phyloP scores from a whole-genome alignment of 2,888 invertebrate species.

The Drosophila ezoana region DNA sequence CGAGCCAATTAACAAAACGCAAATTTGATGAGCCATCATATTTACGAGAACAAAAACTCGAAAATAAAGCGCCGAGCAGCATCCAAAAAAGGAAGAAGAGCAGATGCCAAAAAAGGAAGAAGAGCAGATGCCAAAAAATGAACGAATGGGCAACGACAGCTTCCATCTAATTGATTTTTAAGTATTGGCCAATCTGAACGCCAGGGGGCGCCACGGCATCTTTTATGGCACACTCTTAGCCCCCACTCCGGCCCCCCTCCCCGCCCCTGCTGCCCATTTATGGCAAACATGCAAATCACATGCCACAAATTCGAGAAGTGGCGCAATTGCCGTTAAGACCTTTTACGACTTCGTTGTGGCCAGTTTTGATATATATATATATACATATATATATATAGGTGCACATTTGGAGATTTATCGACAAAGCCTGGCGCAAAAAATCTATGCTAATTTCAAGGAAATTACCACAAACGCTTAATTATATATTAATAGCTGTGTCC shows the following conservation, averaged over 20 bases:
- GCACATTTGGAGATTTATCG: conserved; percentile 22
- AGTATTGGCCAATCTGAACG: conserved; percentile 44
- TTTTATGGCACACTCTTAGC: conserved; percentile 38
- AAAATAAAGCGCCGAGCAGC: conserved; percentile 18
- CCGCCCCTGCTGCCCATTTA: conserved; percentile 37
- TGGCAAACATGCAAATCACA: conserved; percentile 68
- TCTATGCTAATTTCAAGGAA: conserved; percentile 68
- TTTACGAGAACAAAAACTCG: conserved; percentile 11
- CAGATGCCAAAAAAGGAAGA: conserved; percentile 9
- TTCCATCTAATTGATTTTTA: conserved; percentile 63
- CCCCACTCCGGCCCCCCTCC: conserved; percentile 2
- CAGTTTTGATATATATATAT: conserved; percentile 14
- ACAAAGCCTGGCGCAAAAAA: conserved; percentile 51
- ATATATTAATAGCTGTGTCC: conserved; percentile 38
- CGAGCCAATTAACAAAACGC: conserved; percentile 58
- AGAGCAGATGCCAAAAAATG: conserved; percentile 13
- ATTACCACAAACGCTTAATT: conserved; percentile 55
- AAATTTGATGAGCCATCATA: conserved; percentile 62
- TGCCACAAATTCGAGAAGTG: conserved; percentile 54
- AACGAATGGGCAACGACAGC: conserved; percentile 45
- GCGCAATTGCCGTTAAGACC: conserved; percentile 68
- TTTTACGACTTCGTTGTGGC: conserved; percentile 48
- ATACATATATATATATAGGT: neutral
- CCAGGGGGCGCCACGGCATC: conserved; percentile 40
- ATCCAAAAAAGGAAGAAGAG: conserved; percentile 12